Evolutionary conservation across 53 echinoderm and acorn worm species (phyloP).

Genomic region (Holothuria leucospilota): DNA sequence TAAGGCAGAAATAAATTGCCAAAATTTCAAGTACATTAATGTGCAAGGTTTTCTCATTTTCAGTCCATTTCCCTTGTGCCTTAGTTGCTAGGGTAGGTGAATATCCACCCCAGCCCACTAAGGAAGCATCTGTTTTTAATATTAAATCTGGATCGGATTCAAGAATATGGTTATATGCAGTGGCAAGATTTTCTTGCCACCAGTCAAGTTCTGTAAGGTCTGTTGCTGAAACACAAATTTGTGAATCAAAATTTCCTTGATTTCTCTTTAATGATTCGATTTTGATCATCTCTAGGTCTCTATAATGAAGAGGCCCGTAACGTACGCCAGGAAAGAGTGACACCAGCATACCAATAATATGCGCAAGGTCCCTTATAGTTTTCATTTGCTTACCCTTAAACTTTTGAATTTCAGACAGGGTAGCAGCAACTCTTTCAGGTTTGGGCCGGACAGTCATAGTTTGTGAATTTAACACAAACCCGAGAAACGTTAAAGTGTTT

Average conservation of each 20-base stretch:
- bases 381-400: no score
- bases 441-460: no score
- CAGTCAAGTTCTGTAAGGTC: neutral
- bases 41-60: no score
- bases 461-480: constrained; percentile 6
- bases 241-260: neutral
- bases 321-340: constrained; percentile 11
- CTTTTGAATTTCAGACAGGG: no score
- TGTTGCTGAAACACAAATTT: neutral
- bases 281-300: neutral
- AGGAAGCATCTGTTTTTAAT: no score
- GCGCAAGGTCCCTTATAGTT: neutral
- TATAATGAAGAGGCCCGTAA: neutral
- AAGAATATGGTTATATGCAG: neutral
- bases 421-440: no score
- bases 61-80: no score
- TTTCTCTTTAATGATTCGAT: neutral
- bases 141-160: neutral
- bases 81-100: no score
- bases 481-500: neutral
- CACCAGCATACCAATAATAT: neutral
- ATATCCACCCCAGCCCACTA: no score
- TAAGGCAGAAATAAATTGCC: no score
- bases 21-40: no score
- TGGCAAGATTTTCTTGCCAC: constrained; percentile 37